These are phyloP conservation scores for Campoplex nolae DNA, from an alignment of 2,888 invertebrate species.

Conservation along the genomic window DNA sequence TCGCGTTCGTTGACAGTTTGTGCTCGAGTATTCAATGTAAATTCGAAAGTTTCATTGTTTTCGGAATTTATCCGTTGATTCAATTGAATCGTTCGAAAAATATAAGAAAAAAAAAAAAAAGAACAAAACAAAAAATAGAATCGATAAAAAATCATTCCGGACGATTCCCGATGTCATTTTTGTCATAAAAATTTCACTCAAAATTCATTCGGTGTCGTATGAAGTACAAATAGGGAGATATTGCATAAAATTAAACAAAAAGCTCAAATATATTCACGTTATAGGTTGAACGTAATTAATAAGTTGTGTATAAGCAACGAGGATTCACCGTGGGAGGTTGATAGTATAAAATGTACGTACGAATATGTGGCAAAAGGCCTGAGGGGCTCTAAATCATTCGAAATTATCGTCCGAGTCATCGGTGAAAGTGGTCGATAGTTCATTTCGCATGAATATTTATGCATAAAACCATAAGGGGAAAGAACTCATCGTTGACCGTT, in stretches of 20 bases:
- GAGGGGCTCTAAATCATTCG: slow-evolving; percentile 64
- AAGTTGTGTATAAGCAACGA: slow-evolving; percentile 25
- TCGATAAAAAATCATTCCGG: neutral
- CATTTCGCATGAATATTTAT: slow-evolving; percentile 45
- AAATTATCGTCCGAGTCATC: slow-evolving; percentile 69
- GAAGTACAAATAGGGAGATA: neutral
- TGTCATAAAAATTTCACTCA: neutral
- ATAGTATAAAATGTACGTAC: neutral
- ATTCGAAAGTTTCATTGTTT: neutral
- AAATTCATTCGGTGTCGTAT: neutral
- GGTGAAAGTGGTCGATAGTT: slow-evolving; percentile 69
- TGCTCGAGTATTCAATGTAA: neutral
- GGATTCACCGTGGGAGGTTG: neutral
- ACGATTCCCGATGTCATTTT: neutral
- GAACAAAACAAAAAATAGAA: neutral
- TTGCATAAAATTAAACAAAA: slow-evolving; percentile 36
- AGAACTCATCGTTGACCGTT: slow-evolving; percentile 21
- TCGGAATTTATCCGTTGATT: neutral
- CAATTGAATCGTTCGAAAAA: neutral
- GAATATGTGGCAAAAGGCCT: slow-evolving; percentile 21
- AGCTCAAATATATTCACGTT: slow-evolving; percentile 1
- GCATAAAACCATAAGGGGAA: neutral
- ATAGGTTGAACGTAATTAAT: slow-evolving; percentile 26
- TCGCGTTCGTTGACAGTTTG: neutral
- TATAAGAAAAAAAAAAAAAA: neutral